A percentile compares a stretch with the other conserved stretches of the same genome.
Conservation (phyloP, 2,888 invertebrate species). For the Tupiocoris notatus region DNA sequence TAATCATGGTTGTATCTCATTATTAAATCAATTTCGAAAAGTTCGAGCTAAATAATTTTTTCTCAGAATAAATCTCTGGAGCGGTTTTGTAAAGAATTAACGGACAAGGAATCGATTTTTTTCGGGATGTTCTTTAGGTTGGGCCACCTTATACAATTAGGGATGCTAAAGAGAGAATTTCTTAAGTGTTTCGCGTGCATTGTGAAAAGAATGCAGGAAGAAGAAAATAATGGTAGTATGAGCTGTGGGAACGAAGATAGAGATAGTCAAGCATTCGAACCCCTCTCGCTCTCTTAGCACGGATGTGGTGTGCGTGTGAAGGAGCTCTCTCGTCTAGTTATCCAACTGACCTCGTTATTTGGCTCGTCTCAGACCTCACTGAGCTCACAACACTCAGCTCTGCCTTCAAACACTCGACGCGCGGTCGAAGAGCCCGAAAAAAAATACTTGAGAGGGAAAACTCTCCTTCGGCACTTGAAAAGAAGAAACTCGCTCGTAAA, state of each 20-base stretch:
- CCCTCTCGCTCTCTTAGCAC: not conserved
- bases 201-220: not conserved
- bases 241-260: not conserved
- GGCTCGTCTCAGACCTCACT: not conserved
- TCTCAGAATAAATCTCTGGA: too few relatives aligned
- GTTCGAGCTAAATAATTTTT: too few relatives aligned
- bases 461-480: not conserved
- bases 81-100: too few relatives aligned
- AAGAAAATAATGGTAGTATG: not conserved
- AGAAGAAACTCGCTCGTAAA: not conserved
- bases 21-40: too few relatives aligned
- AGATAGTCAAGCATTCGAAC: not conserved
- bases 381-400: too few relatives aligned
- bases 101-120: too few relatives aligned
- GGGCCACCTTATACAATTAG: too few relatives aligned
- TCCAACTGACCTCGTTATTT: constrained; percentile 18
- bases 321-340: not conserved
- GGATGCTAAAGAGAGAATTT: too few relatives aligned
- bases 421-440: too few relatives aligned
- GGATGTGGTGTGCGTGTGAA: not conserved
- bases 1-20: too few relatives aligned
- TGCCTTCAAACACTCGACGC: not conserved
- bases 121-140: too few relatives aligned
- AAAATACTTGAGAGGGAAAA: not conserved
- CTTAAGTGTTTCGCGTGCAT: not conserved